phyloP scores from a whole-genome alignment of 2,888 invertebrate species.

The Callyntrura guangdongensis region DNA sequence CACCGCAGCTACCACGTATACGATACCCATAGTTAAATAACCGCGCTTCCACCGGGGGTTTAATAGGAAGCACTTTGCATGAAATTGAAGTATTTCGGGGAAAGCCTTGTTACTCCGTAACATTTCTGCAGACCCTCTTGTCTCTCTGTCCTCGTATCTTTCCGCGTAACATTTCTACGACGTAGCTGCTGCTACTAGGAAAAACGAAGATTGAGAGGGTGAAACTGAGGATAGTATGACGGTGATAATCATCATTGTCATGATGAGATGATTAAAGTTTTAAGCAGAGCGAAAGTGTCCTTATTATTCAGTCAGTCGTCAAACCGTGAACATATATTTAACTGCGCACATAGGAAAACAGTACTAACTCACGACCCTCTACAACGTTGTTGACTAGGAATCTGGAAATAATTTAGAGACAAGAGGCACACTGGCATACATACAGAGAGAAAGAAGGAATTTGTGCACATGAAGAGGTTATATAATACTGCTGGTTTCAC shows the following conservation, averaged over 20 bases:
- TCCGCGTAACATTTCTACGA: not conserved
- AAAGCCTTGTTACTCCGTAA: not conserved
- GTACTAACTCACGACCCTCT: not conserved
- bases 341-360: not conserved
- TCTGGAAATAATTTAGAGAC: conserved; percentile 32
- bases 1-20: too few species aligned
- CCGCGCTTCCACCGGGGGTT: not conserved
- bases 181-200: not conserved
- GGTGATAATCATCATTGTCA: not conserved
- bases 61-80: not conserved
- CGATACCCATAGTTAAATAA: too few species aligned
- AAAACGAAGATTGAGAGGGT: not conserved
- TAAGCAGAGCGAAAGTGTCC: not conserved
- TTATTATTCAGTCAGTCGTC: conserved; percentile 13
- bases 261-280: not conserved
- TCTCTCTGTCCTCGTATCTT: not conserved
- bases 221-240: not conserved
- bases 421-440: not conserved
- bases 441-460: not conserved
- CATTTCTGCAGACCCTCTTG: not conserved
- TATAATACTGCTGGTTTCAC: not conserved
- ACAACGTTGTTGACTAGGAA: conserved; percentile 31
- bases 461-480: not conserved
- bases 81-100: not conserved
- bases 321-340: conserved; percentile 28